Evolutionary conservation across 2,113 vertebrate genomes (phyloP).

Genomic region (Poecilia latipinna): DNA sequence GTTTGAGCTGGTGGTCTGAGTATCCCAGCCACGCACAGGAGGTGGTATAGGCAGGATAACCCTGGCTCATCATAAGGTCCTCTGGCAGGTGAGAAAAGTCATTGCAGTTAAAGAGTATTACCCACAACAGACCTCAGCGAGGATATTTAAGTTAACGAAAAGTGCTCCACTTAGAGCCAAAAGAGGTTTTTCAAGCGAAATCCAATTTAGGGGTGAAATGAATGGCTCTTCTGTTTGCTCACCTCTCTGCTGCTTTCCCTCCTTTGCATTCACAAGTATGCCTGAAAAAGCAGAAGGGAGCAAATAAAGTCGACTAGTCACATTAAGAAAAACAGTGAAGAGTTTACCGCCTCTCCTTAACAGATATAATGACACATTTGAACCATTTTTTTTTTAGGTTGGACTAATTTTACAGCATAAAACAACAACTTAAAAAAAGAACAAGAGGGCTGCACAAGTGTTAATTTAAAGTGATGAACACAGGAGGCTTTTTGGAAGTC

Average conservation of each 20-base stretch:
- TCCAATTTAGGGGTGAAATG: slow-evolving; percentile 26
- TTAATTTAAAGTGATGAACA: not conserved
- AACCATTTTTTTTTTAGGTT: not conserved
- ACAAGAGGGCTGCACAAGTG: not conserved
- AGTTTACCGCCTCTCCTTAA: not conserved
- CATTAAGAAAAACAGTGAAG: not conserved
- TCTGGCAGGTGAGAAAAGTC: slow-evolving; percentile 68
- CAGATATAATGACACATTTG: not conserved
- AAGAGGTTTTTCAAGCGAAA: slow-evolving; percentile 28
- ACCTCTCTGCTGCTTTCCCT: slow-evolving; percentile 81
- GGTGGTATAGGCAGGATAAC: slow-evolving; percentile 84
- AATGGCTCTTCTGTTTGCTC: slow-evolving; percentile 35
- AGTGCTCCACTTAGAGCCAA: slow-evolving; percentile 26
- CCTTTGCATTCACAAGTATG: slow-evolving; percentile 77
- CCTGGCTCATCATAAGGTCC: slow-evolving; percentile 76
- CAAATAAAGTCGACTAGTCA: not conserved
- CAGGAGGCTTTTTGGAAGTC: not conserved
- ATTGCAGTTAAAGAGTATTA: slow-evolving; percentile 6
- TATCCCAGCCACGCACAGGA: slow-evolving; percentile 84
- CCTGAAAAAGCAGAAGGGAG: slow-evolving; percentile 63
- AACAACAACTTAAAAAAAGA: not conserved
- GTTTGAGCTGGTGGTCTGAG: slow-evolving; percentile 79
- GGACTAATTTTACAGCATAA: not conserved
- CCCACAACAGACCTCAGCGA: slow-evolving; percentile 18
- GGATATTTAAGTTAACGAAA: slow-evolving; percentile 23